Evolutionary conservation across 2,888 invertebrate species (phyloP), one percentile per base, ranked within the genome.

Genomic region (Synergus umbraculus): DNA sequence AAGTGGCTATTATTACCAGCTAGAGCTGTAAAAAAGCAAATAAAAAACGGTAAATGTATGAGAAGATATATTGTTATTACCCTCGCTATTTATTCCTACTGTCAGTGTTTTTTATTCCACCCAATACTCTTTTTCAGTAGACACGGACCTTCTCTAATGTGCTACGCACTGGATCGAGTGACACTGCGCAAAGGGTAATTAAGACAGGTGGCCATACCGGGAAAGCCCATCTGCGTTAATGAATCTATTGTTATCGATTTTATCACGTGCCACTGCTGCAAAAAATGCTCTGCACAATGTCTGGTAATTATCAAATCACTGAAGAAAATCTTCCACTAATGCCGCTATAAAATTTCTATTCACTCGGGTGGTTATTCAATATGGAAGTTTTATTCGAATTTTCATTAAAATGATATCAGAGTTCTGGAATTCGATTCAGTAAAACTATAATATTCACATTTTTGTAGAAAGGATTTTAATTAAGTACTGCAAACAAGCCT

Each of bases 61-160:
- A n/a, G 37, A 73, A 73, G 73, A 73, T 73, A 73, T 54, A 73
- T 37, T 73, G 73, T 73, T 73, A 73, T 73, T 54, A 37, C 37
- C 54, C 37, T 4, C 41, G 10, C 73, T 37, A 37, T 73, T 73
- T 37, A 73, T 54, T 73, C n/a, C 73, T 37, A 46, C 69, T 18
- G 29, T 49, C 69, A 73, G 73, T 54, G 12, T 73, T 73, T 73
- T 73, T 49, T 49, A 10, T 7, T 54, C n/a, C 54, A 54, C 49
- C 49, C 49, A 73, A 73, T 73, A 54, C 54, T 54, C 29, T 46
- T 73, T 73, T 73, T 49, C 8, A 37, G 29, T 5, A 54, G 73
- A 12, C n/a, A 46, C 54, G n/a, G 37, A 73, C 37, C 37, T 22
- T 46, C 44, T 46, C 73, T 73, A 73, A 73, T 73, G 73, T 54